phyloP scores from a whole-genome alignment of 2,888 invertebrate genomes.

The Xestobium rufovillosum region DNA sequence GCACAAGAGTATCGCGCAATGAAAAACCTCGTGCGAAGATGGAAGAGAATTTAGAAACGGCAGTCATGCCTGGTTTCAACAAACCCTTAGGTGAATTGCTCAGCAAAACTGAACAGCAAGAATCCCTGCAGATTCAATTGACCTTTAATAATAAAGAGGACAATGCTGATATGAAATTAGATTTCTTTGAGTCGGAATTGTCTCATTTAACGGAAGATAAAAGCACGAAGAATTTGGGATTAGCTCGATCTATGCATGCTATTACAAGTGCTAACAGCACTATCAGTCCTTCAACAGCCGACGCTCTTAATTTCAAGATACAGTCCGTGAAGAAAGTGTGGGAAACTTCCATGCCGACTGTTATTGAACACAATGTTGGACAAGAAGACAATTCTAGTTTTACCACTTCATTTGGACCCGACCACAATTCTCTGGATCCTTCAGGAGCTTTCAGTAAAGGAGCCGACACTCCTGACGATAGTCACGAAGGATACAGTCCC shows the following conservation, averaged over 20 bases:
- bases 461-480: conserved; percentile 42
- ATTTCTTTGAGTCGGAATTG: conserved; percentile 84
- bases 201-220: conserved; percentile 69
- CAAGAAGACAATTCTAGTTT: conserved; percentile 43
- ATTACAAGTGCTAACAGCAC: conserved; percentile 57
- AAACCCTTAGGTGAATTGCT: conserved; percentile 44
- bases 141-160: conserved; percentile 66
- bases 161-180: conserved; percentile 80
- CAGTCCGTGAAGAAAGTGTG: conserved; percentile 88
- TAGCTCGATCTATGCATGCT: conserved; percentile 55
- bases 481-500: conserved; percentile 49
- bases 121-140: conserved; percentile 54
- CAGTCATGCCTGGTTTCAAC: conserved; percentile 42
- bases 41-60: conserved; percentile 46
- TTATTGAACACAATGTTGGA: conserved; percentile 51
- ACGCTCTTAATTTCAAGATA: conserved; percentile 82
- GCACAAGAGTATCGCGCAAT: conserved; percentile 46
- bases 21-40: conserved; percentile 54
- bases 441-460: conserved; percentile 37
- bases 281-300: conserved; percentile 76
- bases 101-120: conserved; percentile 41
- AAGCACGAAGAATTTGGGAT: conserved; percentile 45
- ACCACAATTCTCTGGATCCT: conserved; percentile 43
- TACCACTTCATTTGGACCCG: conserved; percentile 42
- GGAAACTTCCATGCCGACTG: conserved; percentile 65